Conservation (phyloP, 2,888 invertebrate species). For the Lasioglossum oenotherae region DNA sequence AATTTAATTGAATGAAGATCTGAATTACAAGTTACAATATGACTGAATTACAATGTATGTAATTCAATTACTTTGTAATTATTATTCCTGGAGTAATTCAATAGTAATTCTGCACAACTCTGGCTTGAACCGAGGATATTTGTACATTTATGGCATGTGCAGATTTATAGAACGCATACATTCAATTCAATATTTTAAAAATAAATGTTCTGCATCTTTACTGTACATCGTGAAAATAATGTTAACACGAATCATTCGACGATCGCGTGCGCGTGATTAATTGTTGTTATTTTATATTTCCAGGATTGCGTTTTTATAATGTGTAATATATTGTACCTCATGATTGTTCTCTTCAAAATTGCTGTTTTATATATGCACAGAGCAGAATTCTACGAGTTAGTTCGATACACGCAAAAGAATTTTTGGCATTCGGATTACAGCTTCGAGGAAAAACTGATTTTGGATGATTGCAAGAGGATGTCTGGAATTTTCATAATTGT, state of each 20-base stretch:
- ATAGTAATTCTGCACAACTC: too few relatives aligned
- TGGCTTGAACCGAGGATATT: neutral
- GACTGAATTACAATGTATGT: too few relatives aligned
- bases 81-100: too few relatives aligned
- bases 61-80: too few relatives aligned
- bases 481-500: slow-evolving; percentile 32
- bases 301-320: slow-evolving; percentile 37
- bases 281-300: neutral
- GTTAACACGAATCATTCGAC: neutral
- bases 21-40: too few relatives aligned
- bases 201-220: too few relatives aligned
- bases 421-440: slow-evolving; percentile 64
- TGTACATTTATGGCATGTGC: neutral
- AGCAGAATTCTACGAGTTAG: slow-evolving; percentile 50
- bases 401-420: slow-evolving; percentile 56
- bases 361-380: slow-evolving; percentile 35
- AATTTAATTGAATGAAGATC: too few relatives aligned
- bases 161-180: neutral
- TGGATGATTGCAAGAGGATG: slow-evolving; percentile 16
- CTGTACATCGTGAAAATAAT: neutral
- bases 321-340: slow-evolving; percentile 42
- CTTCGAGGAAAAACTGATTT: neutral
- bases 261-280: neutral
- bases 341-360: slow-evolving; percentile 37
- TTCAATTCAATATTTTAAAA: neutral